phyloP scores from a whole-genome alignment of 2,113 vertebrate genomes.

The Grantiella picta region DNA sequence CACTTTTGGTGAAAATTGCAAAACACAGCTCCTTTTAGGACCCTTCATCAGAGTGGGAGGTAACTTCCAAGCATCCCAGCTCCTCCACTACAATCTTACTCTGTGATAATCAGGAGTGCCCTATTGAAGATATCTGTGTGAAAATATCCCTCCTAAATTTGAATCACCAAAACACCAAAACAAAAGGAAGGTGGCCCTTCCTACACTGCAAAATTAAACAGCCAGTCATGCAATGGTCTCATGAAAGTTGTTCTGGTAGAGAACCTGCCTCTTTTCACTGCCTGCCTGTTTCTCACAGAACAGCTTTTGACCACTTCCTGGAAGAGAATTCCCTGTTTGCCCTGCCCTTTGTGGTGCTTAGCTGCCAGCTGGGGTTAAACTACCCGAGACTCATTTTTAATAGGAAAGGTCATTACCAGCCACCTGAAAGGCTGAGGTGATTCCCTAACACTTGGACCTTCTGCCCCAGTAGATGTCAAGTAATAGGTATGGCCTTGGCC shows the following conservation, averaged over 20 bases:
- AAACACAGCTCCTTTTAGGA: background rate
- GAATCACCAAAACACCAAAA: background rate
- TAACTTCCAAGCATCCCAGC: background rate
- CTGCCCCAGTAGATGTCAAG: background rate
- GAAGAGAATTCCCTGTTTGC: background rate
- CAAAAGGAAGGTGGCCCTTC: background rate
- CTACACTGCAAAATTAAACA: background rate
- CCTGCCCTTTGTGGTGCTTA: background rate
- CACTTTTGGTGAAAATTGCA: background rate
- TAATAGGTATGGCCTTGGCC: background rate
- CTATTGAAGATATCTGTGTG: background rate
- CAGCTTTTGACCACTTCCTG: background rate
- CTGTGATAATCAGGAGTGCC: background rate
- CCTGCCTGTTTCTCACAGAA: background rate
- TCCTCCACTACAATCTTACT: background rate
- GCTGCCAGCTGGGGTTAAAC: background rate
- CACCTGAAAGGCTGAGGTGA: background rate
- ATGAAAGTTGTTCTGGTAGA: background rate
- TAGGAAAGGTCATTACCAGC: background rate
- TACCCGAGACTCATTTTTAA: background rate
- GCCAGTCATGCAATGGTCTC: background rate
- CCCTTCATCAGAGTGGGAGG: background rate
- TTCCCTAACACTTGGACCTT: background rate
- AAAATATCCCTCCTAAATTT: background rate
- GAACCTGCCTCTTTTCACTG: background rate